Evolutionary conservation across 2,888 invertebrate genomes (phyloP).

Genomic region (Limenitis camilla): DNA sequence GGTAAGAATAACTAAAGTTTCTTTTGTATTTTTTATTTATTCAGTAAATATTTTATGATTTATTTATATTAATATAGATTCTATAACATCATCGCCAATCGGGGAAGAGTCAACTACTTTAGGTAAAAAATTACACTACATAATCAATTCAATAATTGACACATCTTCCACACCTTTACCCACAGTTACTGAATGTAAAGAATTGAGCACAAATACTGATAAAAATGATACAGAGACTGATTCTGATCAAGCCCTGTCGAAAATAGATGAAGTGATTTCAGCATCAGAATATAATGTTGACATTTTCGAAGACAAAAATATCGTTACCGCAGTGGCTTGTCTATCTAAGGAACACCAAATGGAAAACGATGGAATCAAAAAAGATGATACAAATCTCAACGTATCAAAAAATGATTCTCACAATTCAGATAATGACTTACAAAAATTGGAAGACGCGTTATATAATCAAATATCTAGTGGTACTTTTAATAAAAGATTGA

Average conservation of each 20-base stretch:
- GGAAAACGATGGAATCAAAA: conserved; percentile 8
- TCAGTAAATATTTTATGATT: neutral
- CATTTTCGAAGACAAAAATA: conserved; percentile 42
- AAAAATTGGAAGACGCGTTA: conserved; percentile 41
- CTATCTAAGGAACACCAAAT: conserved; percentile 23
- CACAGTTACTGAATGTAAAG: conserved; percentile 34
- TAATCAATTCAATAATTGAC: conserved; percentile 39
- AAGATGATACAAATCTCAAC: conserved; percentile 7
- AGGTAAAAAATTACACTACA: conserved; percentile 42
- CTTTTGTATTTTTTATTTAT: neutral
- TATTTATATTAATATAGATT: conserved; percentile 29
- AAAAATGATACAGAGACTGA: conserved; percentile 24
- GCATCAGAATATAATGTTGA: conserved; percentile 41
- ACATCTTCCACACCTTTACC: conserved; percentile 27
- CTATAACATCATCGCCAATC: conserved; percentile 34
- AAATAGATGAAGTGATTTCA: conserved; percentile 29
- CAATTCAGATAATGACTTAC: conserved; percentile 34
- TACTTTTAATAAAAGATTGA: conserved; percentile 44
- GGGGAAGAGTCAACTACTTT: conserved; percentile 38
- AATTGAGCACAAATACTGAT: conserved; percentile 26
- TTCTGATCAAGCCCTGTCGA: conserved; percentile 21
- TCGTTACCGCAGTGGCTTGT: conserved; percentile 41
- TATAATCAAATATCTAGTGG: conserved; percentile 39
- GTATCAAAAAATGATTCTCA: conserved; percentile 18
- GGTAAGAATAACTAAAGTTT: conserved; percentile 27